Evolutionary conservation across 37 sponge, comb jelly and placozoan species (phyloP).

Genomic region (Diacarnus erythraeanus): DNA sequence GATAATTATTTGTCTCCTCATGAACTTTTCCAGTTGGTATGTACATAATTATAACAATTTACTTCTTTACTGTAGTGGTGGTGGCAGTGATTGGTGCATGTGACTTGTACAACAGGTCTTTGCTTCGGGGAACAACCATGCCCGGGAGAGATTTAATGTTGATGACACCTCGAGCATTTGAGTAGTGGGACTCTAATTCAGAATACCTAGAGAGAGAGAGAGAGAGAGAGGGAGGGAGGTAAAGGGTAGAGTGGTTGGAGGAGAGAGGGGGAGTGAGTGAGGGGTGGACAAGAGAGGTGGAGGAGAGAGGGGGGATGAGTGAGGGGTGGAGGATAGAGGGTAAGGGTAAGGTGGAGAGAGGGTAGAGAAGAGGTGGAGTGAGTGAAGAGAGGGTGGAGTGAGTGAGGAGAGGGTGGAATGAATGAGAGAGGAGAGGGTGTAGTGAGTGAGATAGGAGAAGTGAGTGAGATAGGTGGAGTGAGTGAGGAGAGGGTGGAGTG

Average conservation of each 20-base stretch:
- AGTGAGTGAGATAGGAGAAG: slow-evolving; percentile 3
- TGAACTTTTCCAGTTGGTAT: no score
- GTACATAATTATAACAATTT: neutral
- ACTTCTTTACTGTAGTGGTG: slow-evolving; percentile 14
- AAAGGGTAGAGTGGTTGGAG: no score
- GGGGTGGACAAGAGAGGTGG: no score
- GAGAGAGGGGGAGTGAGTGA: no score
- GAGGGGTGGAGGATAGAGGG: slow-evolving; percentile 7
- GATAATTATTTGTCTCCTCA: no score
- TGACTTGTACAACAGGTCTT: slow-evolving; percentile 19
- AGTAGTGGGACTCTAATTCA: slow-evolving; percentile 15
- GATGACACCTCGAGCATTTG: slow-evolving; percentile 28
- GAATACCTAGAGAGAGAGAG: slow-evolving; percentile 11
- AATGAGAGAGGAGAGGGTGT: slow-evolving; percentile 5
- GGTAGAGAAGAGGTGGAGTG: no score
- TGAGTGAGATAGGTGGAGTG: neutral
- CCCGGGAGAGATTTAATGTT: slow-evolving; percentile 23
- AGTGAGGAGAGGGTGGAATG: no score
- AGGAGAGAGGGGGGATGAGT: slow-evolving; percentile 8
- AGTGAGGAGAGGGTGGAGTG: neutral
- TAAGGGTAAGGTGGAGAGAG: neutral
- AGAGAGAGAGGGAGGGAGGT: neutral
- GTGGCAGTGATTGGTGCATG: neutral
- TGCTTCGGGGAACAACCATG: neutral
- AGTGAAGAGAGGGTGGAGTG: no score